A percentile compares a stretch with the other conserved stretches of the same genome.
phyloP scores from a whole-genome alignment of 2,888 invertebrate species.

The Eretmocerus hayati region DNA sequence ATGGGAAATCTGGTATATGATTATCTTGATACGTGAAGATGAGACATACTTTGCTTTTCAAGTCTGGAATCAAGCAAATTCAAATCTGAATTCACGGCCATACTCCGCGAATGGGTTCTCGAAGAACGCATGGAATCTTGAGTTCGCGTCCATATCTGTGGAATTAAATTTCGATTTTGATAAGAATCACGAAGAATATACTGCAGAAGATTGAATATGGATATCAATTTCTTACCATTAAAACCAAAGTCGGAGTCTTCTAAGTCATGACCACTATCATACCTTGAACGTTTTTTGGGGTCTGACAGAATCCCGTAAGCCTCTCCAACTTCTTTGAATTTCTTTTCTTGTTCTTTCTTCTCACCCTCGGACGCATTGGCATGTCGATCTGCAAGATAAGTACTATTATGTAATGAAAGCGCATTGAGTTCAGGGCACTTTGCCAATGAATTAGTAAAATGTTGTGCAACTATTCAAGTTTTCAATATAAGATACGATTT shows the following conservation, averaged over 20 bases:
- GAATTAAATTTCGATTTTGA: constrained; percentile 8
- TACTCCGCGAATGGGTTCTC: constrained; percentile 10
- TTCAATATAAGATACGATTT: no score
- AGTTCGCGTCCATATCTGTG: constrained; percentile 25
- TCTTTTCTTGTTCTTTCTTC: constrained; percentile 85
- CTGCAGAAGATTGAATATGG: background rate
- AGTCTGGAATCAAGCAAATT: constrained; percentile 19
- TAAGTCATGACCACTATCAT: constrained; percentile 86
- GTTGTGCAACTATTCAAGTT: no score
- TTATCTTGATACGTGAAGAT: no score
- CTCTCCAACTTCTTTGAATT: constrained; percentile 95
- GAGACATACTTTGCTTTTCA: constrained; percentile 14
- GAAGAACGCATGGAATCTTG: constrained; percentile 25
- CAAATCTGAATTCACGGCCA: constrained; percentile 13
- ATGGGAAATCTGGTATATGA: constrained; percentile 18
- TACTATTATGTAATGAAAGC: background rate
- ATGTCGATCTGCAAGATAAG: constrained; percentile 64
- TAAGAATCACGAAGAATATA: no score
- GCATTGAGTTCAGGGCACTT: no score
- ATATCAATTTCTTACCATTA: constrained; percentile 9
- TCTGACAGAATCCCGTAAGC: constrained; percentile 90
- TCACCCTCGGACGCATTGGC: constrained; percentile 76
- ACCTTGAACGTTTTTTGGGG: constrained; percentile 79
- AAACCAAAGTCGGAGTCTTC: constrained; percentile 58
- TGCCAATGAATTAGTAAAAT: no score